Evolutionary conservation across 2,113 vertebrate species (phyloP), one percentile per base, ranked within the genome.

Genomic region (Brevimyrus niger): DNA sequence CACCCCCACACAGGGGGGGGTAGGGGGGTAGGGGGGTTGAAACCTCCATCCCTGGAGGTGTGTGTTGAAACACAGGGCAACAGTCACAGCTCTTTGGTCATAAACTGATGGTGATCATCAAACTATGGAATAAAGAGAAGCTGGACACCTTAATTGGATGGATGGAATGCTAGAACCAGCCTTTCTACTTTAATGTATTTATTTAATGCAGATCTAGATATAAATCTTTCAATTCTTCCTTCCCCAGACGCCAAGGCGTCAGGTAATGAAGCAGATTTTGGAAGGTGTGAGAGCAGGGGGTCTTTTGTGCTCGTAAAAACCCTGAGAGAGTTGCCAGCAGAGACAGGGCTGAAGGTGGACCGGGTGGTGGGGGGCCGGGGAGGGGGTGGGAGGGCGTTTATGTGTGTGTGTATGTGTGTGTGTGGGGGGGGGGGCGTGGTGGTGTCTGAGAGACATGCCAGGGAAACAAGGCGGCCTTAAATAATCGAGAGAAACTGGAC

Each of bases 231-330:
- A 84, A 84, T 84, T 84, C 80, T 84, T 84, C 1, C 44, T 84
- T 84, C 17, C 80, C 80, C 80, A 84, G 80, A 47, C 80, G 44
- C 80, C 38, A 47, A 84, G 38, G 80, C 80, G 80, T 84, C 80
- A 84, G 80, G 80, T 84, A 84, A 84, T 84, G 38, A 84, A 84
- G 80, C 38, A 84, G 80, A 47, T 84, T 84, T 84, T 84, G 80
- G 80, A 84, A 84, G 44, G 44, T 84, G 80, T 2, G 9, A n/a
- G 44, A 47, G 38, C 44, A 23, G 17, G 44, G 44, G 44, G 44
- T 84, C 38, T 10, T 46, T 23, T 42, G 7, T 42, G 38, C 76
- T 82, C 38, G 76, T 82, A 82, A 82, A 82, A 82, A 19, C 80
- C 23, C 80, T 47, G n/a, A 51, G 23, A 50, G 47, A 53, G 47